Evolutionary conservation across 2,797 vertebrate genomes (phyloP).

Genomic region (Loriculus beryllinus): DNA sequence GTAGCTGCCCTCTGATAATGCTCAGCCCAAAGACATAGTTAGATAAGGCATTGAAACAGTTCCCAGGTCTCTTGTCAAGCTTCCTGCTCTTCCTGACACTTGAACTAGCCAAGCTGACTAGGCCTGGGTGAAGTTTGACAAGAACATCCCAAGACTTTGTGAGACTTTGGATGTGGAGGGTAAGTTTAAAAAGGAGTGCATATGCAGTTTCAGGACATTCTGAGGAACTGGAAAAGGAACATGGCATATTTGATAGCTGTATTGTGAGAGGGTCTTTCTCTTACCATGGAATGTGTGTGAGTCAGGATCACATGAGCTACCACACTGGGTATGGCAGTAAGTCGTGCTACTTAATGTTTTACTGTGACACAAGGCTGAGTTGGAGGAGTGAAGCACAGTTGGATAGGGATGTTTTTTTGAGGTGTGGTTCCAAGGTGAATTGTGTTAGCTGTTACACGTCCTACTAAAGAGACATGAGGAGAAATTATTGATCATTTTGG

Average conservation of each 20-base stretch:
- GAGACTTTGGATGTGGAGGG: neutral
- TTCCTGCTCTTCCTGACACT: neutral
- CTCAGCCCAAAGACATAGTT: neutral
- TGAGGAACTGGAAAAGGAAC: neutral
- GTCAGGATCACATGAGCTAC: neutral
- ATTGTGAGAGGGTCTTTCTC: neutral
- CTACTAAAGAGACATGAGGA: neutral
- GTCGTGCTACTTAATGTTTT: neutral
- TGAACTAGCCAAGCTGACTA: neutral
- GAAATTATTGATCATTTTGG: neutral
- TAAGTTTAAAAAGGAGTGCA: neutral
- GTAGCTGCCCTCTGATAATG: neutral
- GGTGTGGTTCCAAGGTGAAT: neutral
- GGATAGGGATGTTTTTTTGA: neutral
- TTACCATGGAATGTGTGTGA: neutral
- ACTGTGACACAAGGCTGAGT: neutral
- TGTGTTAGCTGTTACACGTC: neutral
- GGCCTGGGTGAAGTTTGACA: neutral
- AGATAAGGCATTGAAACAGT: neutral
- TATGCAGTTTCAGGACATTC: neutral
- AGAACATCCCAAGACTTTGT: neutral
- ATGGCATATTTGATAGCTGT: accelerated
- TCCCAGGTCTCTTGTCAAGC: neutral
- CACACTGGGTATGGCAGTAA: neutral
- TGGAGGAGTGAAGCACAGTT: neutral